A percentile compares a stretch with the other conserved stretches of the same genome.
phyloP scores from a whole-genome alignment of 2,113 vertebrate genomes.

The Loxodonta africana region DNA sequence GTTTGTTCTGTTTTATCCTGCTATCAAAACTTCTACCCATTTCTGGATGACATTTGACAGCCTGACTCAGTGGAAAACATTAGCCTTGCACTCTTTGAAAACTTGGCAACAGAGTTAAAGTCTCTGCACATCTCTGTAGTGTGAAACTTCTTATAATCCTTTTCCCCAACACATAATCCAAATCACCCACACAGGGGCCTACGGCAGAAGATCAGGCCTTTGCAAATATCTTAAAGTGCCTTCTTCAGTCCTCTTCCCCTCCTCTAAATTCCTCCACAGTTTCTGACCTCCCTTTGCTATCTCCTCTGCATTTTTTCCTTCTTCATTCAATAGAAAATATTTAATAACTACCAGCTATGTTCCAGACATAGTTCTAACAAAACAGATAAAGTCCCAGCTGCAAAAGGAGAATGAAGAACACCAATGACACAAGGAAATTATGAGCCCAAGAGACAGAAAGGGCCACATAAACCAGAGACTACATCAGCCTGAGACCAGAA shows the following conservation, averaged over 20 bases:
- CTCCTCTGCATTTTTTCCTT: background rate
- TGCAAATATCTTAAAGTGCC: background rate
- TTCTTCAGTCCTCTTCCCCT: background rate
- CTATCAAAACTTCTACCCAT: background rate
- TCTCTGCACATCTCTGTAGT: background rate
- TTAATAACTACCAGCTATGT: background rate
- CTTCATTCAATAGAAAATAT: constrained; percentile 22
- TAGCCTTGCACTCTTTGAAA: background rate
- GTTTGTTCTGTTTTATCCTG: background rate
- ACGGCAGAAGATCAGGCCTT: background rate
- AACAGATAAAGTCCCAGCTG: background rate
- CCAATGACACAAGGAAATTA: too few species aligned
- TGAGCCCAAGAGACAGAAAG: too few species aligned
- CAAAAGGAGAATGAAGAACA: too few species aligned
- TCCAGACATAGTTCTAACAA: background rate
- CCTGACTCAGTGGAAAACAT: background rate
- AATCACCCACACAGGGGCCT: background rate
- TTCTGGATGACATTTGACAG: background rate
- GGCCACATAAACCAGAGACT: too few species aligned
- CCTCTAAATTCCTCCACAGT: background rate
- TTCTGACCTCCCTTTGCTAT: background rate
- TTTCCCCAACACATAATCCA: background rate
- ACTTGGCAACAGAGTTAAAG: background rate
- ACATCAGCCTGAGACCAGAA: too few species aligned
- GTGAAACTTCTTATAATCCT: background rate